Base-by-base conservation (phyloP, 1,140 invertebrate species). In the Pseudobourletiella spinata region DNA sequence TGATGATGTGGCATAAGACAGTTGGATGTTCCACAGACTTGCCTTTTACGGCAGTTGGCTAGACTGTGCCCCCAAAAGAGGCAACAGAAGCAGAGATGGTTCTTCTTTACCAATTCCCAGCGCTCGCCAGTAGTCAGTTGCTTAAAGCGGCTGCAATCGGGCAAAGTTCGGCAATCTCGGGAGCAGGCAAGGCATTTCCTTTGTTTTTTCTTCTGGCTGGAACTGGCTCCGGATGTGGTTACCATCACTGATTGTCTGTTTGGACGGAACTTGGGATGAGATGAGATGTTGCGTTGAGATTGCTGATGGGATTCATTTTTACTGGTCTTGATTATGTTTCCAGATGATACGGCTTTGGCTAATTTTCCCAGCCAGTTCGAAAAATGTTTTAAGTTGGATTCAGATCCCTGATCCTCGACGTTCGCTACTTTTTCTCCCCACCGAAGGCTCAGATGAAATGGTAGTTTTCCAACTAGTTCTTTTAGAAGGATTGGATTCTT, bases 351-450 rank as follows among this genome's bases (percentile, higher is more conserved):
- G n/a, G 32, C n/a, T 8, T n/a, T 39, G 32, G 32, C 8, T 39
- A 39, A n/a, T 39, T 39, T 8, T 8, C 32, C n/a, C n/a, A n/a
- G n/a, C n/a, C n/a, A n/a, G n/a, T 39, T 39, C 32, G n/a, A 11
- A 39, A 8, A 8, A 11, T 8, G 32, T 39, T 39, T 39, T 39
- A 11, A 8, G 8, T 39, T 39, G n/a, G 32, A 39, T 39, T n/a
- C 32, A 39, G 32, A 11, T 39, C 8, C 32, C 32, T 11, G 8
- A 8, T 39, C 32, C 8, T 39, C 32, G 32, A 39, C n/a, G n/a
- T n/a, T n/a, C n/a, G n/a, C n/a, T n/a, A n/a, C 32, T n/a, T 39
- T 39, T 39, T 39, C 32, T 39, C 32, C 46, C 46, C 46, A 48
- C 16, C 24, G 16, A 6, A 48, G 8, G 22, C 46, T n/a, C 18